Base-by-base conservation (phyloP, 2,888 invertebrate genomes). In the Chymomyza caudatula region DNA sequence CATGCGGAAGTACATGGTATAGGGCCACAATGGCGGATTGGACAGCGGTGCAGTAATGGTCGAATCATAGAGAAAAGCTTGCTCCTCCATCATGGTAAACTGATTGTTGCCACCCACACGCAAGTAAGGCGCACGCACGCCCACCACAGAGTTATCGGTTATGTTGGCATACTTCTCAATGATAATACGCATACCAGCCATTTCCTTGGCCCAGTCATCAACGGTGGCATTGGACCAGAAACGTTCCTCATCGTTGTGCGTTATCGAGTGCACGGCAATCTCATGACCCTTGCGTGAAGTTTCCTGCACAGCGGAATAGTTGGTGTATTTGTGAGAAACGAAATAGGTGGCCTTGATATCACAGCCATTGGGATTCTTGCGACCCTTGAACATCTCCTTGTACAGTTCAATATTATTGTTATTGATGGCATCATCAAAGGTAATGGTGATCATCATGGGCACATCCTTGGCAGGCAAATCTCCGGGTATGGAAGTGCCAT, bases 1-100 rank as follows among this genome's bases (percentile, higher is more conserved):
- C 96, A 98, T 97, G 86, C 96, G 94, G 93, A 97, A 98, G 93
- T 98, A 98, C 95, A 98, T 96, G 65, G 98, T 98, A 92, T 98
- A 98, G 2, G 98, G 98, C 98, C 98, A 98, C 76, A 97, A 94
- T 60, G 97, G 97, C 19, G 96, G 96, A 89, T 97, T 96, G 77
- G 95, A 96, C 43, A 97, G 92, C 0, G 97, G 96, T 1, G 97
- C 96, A 0, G 97, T 97, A 89, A 98, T 97, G 58, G 98, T 97
- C 51, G 97, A 97, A 90, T 98, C 98, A 89, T 98, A 98, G 54
- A 96, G 92, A 93, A 98, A 98, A 11, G 96, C 96, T 89, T 97
- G 96, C 90, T 97, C 97, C 90, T 96, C 96, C 97, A 98, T 97
- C 97, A 98, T 98, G 83, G 96, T 96, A 91, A 98, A 98, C 91